These are phyloP conservation scores for Smithornis capensis DNA, from an alignment of 2,113 vertebrate genomes.

Conservation along the genomic window DNA sequence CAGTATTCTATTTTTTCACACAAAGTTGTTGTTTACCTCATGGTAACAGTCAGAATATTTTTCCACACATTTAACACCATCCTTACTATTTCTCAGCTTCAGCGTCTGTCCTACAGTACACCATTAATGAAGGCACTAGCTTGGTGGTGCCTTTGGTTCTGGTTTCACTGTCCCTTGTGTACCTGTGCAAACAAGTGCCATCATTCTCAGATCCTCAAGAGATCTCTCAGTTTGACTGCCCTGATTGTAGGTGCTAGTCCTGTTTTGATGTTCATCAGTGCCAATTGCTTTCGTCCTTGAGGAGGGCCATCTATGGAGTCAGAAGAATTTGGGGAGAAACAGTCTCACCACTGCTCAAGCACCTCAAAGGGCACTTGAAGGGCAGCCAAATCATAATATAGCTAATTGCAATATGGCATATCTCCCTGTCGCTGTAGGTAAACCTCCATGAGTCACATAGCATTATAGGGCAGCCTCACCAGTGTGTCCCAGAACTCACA, in stretches of 20 bases:
- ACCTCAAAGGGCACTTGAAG: neutral
- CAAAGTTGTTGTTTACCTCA: neutral
- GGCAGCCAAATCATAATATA: neutral
- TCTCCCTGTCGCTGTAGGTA: neutral
- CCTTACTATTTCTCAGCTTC: neutral
- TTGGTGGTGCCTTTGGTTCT: neutral
- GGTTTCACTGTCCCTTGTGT: fast-evolving
- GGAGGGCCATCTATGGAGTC: neutral
- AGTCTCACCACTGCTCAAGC: neutral
- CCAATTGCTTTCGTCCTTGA: neutral
- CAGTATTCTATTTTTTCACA: neutral
- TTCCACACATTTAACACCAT: neutral
- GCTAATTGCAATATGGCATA: neutral
- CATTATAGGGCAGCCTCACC: fast-evolving
- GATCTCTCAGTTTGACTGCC: neutral
- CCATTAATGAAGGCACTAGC: fast-evolving
- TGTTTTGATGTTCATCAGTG: neutral
- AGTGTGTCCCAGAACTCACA: neutral
- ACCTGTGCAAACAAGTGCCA: neutral
- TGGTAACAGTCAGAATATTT: neutral
- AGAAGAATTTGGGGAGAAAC: neutral
- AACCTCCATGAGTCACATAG: fast-evolving
- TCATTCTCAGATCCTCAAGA: neutral
- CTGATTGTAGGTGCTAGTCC: neutral
- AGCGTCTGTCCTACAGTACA: neutral